Conservation (phyloP, 30 jellyfish, hydroid and myxozoan species). For the Mastigias papua region DNA sequence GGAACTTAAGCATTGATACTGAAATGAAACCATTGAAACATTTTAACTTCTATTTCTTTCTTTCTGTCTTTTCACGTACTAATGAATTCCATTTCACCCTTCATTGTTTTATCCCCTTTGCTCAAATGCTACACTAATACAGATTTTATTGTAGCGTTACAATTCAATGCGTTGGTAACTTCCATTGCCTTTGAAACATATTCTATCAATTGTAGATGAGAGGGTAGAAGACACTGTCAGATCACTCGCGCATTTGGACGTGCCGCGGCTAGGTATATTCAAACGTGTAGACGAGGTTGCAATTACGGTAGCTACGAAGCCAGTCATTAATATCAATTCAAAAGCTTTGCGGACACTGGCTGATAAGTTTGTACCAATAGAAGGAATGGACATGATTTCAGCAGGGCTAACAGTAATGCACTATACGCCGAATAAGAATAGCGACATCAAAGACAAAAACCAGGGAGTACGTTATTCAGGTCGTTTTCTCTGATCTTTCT, state of each 20-base stretch:
- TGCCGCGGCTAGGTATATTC: conserved; percentile 33
- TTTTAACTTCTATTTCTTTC: too few species aligned
- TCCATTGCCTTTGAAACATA: too few species aligned
- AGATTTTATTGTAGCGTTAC: too few species aligned
- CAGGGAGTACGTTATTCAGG: conserved; percentile 7
- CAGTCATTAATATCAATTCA: conserved; percentile 24
- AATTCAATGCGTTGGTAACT: too few species aligned
- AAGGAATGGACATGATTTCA: conserved; percentile 32
- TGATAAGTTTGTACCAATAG: conserved; percentile 13
- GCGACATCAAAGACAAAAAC: conserved; percentile 34
- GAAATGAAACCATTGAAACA: too few species aligned
- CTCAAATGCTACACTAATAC: too few species aligned
- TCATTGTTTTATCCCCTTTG: too few species aligned
- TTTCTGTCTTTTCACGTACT: too few species aligned
- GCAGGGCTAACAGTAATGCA: conserved; percentile 41
- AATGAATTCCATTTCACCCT: too few species aligned
- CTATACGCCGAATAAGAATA: conserved; percentile 15
- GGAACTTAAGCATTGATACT: too few species aligned
- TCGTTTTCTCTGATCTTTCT: too few species aligned
- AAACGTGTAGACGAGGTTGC: conserved; percentile 29
- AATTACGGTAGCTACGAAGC: conserved; percentile 39
- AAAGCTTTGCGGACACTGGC: conserved; percentile 6
- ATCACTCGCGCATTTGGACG: conserved; percentile 28
- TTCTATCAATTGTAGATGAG: conserved; percentile 1
- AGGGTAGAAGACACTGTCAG: conserved; percentile 21